These are phyloP conservation scores for Spisula subtruncata DNA, from an alignment of 2,888 invertebrate species.

Conservation along the genomic window DNA sequence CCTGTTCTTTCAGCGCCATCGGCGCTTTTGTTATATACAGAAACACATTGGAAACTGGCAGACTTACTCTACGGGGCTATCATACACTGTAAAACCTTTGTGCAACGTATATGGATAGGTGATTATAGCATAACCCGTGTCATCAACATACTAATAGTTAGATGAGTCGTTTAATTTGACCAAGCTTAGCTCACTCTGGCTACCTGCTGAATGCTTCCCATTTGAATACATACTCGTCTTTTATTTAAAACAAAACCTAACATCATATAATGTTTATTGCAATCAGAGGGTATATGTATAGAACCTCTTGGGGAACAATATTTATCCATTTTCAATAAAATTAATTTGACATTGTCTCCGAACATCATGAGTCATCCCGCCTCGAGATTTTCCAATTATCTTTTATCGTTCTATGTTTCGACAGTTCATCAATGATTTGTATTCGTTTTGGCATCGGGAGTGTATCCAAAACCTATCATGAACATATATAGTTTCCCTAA, in stretches of 20 bases:
- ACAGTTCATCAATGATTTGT: constrained; percentile 45
- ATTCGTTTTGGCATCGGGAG: constrained; percentile 27
- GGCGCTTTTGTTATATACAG: too few relatives aligned
- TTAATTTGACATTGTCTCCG: constrained; percentile 39
- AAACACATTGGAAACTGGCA: too few relatives aligned
- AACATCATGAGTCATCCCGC: constrained; percentile 22
- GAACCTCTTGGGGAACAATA: neutral
- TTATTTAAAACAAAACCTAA: neutral
- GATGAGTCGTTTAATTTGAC: neutral
- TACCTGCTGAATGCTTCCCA: neutral
- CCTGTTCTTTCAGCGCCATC: too few relatives aligned
- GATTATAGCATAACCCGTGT: neutral
- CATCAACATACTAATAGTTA: neutral
- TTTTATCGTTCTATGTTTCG: constrained; percentile 35
- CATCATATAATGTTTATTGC: neutral
- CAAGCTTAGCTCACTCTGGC: neutral
- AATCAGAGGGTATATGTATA: neutral
- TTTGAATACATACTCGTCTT: neutral
- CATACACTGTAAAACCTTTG: too few relatives aligned
- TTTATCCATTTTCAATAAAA: constrained; percentile 22
- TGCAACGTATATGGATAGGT: too few relatives aligned
- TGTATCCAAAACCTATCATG: constrained; percentile 22
- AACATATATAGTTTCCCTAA: constrained; percentile 15
- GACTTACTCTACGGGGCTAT: too few relatives aligned
- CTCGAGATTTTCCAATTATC: constrained; percentile 41